These are phyloP conservation scores for Diabrotica virgifera DNA, from an alignment of 1,140 invertebrate species.

Conservation along the genomic window DNA sequence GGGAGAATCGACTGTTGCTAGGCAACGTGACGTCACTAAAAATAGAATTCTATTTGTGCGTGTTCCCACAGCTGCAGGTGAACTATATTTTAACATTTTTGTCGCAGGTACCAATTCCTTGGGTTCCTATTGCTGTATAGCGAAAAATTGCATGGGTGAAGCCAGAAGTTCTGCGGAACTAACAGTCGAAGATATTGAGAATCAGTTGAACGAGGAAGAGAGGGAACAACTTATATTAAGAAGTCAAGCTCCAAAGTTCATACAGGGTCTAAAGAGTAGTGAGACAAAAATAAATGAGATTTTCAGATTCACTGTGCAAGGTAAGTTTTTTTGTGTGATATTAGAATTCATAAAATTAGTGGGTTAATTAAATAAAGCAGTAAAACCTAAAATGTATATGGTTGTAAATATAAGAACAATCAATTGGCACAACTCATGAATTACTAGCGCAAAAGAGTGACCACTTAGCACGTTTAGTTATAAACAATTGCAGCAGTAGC, in stretches of 20 bases:
- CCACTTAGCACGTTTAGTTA: too few relatives aligned
- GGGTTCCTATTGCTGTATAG: conserved; percentile 89
- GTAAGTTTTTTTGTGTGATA: conserved; percentile 53
- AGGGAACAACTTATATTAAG: conserved; percentile 68
- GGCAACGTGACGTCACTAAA: too few relatives aligned
- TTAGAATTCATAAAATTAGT: too few relatives aligned
- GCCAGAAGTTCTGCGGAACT: conserved; percentile 81
- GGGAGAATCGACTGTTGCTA: too few relatives aligned
- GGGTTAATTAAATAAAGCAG: too few relatives aligned
- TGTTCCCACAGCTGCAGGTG: too few relatives aligned
- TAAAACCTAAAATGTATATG: too few relatives aligned
- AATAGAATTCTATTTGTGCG: too few relatives aligned
- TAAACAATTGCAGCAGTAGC: too few relatives aligned
- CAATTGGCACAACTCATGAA: too few relatives aligned
- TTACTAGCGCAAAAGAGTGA: too few relatives aligned
- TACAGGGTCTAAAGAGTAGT: conserved; percentile 75
- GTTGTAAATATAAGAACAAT: too few relatives aligned
- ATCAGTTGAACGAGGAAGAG: conserved; percentile 85
- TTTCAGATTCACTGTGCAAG: conserved; percentile 77
- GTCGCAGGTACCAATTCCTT: conserved; percentile 61
- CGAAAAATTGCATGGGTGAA: conserved; percentile 88
- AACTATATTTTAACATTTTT: background rate
- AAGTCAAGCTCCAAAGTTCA: conserved; percentile 79
- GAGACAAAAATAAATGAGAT: conserved; percentile 79
- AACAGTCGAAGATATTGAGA: conserved; percentile 86